Base-by-base conservation (phyloP, 2,113 vertebrate species). In the Nibea albiflora region DNA sequence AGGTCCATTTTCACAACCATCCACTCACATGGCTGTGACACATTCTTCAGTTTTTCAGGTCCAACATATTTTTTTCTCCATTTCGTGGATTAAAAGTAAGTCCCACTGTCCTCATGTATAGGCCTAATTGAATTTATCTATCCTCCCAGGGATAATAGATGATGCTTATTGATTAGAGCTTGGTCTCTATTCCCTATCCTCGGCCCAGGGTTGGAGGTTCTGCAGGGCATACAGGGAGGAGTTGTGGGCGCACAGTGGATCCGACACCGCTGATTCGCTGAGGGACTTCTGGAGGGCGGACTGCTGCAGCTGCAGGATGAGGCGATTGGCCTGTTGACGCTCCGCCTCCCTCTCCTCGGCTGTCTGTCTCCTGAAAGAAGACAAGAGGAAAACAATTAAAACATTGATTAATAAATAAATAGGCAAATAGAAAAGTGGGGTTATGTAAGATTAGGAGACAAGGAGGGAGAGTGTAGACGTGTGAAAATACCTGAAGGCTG, bases 211-310 rank as follows among this genome's bases (percentile, higher is more conserved):
- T 91, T 99, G 98, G 72, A 99, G 96, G 91, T 99, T 99, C 95
- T 99, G 98, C 85, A 99, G 97, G 56, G 98, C 98, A 1, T 97
- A 99, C 86, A 99, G 96, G 68, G 98, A 99, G 54, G 98, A 97
- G 93, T 99, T 99, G 91, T 99, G 98, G 73, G 98, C 96, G 39
- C 98, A 99, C 83, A 99, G 96, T 46, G 98, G 98, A 91, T 99
- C 98, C 0, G 97, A 95, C 26, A 96, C 96, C 81, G 96, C 95
- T 39, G 98, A 97, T 93, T 99, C 97, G 74, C 96, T 95, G 89
- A 99, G 96, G 65, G 97, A 97, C 92, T 99, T 99, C 91, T 99
- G 98, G 91, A 99, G 98, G 89, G 97, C 98, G 89, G 98, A 97
- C 84, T 98, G 97, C 93, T 99, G 98, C 90, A 99, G 93, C 92